phyloP scores from a whole-genome alignment of 1,140 invertebrate genomes.

The Drosophila pallidifrons region DNA sequence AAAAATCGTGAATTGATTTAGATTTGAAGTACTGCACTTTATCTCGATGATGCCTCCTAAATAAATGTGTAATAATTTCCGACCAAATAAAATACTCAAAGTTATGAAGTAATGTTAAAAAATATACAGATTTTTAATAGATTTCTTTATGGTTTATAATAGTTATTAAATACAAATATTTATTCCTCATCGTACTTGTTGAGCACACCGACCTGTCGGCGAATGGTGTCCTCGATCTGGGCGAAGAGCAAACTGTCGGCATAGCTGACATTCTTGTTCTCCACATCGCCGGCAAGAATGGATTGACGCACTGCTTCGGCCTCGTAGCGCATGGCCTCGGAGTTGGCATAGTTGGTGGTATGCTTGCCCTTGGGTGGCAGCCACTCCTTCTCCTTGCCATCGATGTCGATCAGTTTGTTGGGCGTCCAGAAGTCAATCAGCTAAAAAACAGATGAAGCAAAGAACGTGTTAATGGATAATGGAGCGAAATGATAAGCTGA shows the following conservation, averaged over 20 bases:
- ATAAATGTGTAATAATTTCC: not conserved
- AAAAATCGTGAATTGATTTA: no score
- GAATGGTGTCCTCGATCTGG: conserved; percentile 88
- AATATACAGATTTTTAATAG: not conserved
- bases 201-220: conserved; percentile 88
- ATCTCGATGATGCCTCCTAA: not conserved
- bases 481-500: conserved; percentile 6
- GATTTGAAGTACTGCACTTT: not conserved
- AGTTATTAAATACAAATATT: conserved; percentile 16
- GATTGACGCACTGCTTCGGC: conserved; percentile 90
- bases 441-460: conserved; percentile 44
- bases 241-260: conserved; percentile 88
- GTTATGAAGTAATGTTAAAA: not conserved
- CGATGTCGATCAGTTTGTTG: conserved; percentile 81
- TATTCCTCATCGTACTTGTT: conserved; percentile 86
- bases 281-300: conserved; percentile 87
- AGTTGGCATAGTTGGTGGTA: conserved; percentile 88
- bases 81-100: not conserved
- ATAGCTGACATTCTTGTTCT: conserved; percentile 88
- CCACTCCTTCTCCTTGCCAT: conserved; percentile 86
- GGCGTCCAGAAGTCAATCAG: conserved; percentile 85
- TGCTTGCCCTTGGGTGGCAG: conserved; percentile 86
- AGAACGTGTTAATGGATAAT: not conserved
- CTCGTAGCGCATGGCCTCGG: conserved; percentile 90
- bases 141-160: conserved; percentile 2